A percentile compares a stretch with the other conserved stretches of the same genome.
Evolutionary conservation across 2,113 vertebrate genomes (phyloP).

Genomic region (Erythrocebus patas): DNA sequence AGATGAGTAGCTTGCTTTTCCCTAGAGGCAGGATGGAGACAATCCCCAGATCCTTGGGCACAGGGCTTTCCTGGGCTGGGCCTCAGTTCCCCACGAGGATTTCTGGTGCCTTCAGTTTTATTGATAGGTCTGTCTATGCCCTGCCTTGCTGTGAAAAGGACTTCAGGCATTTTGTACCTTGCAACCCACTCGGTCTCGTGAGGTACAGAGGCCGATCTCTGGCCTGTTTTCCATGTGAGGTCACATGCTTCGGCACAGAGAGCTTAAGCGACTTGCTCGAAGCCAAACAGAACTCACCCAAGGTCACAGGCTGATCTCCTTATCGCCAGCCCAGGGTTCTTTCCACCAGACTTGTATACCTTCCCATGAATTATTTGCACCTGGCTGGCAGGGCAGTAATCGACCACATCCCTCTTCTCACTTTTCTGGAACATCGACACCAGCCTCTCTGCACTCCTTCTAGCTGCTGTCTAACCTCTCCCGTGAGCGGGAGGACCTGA

Average conservation of each 20-base stretch:
- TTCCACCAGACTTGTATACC: not conserved
- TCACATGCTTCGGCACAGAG: not conserved
- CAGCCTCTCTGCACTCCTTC: not conserved
- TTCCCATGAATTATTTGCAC: slow-evolving; percentile 59
- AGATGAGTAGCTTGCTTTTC: not conserved
- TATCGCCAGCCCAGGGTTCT: not conserved
- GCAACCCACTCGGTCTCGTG: accelerated
- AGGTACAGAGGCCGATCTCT: accelerated
- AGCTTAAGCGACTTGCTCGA: not conserved
- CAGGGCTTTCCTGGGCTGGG: not conserved
- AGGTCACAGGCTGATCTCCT: not conserved
- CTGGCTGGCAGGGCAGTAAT: not conserved
- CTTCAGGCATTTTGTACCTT: not conserved
- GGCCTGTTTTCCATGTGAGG: not conserved
- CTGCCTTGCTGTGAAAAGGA: not conserved
- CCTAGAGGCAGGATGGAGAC: not conserved
- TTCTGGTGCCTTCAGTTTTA: not conserved
- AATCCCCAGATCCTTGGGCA: not conserved
- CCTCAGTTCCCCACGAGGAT: not conserved
- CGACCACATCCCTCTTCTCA: slow-evolving; percentile 7
- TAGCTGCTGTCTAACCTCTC: not conserved
- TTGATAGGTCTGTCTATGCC: not conserved
- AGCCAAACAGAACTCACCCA: not conserved
- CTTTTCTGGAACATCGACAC: not conserved
- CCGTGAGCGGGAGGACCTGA: not conserved